Conservation (phyloP, 2,797 vertebrate genomes). For the Microctenopoma steveboyesi region DNA sequence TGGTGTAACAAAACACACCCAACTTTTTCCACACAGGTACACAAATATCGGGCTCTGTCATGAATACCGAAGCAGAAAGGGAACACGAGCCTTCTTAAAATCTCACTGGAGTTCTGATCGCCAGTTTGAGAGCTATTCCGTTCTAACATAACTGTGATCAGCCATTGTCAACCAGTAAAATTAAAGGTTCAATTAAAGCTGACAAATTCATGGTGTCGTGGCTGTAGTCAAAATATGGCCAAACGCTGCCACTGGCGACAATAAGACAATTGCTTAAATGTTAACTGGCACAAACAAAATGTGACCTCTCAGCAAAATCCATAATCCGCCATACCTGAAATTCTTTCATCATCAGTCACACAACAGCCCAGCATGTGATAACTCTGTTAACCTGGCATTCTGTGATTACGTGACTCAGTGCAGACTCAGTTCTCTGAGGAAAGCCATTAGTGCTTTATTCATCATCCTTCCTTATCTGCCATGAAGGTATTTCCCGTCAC, state of each 20-base stretch:
- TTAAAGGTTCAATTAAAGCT: constrained; percentile 1
- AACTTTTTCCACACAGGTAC: constrained; percentile 17
- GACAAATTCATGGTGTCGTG: not conserved
- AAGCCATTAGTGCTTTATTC: constrained; percentile 16
- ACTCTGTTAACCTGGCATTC: constrained; percentile 6
- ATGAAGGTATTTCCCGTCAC: constrained; percentile 37
- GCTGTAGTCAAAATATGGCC: not conserved
- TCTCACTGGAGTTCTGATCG: not conserved
- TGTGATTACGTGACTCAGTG: constrained; percentile 1
- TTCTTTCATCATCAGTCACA: constrained; percentile 8
- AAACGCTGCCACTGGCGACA: constrained; percentile 16
- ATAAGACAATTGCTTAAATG: constrained; percentile 22
- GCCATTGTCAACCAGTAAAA: not conserved
- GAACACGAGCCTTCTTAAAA: not conserved
- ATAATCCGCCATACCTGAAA: constrained; percentile 8
- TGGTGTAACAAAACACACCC: not conserved
- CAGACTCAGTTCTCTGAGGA: constrained; percentile 3
- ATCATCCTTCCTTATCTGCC: constrained; percentile 29
- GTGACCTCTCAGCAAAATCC: constrained; percentile 14
- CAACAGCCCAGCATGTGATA: not conserved
- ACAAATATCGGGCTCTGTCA: not conserved
- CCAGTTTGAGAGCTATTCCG: not conserved
- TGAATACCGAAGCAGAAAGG: not conserved
- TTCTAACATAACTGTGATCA: not conserved
- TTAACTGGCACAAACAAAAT: constrained; percentile 14